Conservation (phyloP, 2,797 vertebrate genomes). For the Cossypha niveicapilla region DNA sequence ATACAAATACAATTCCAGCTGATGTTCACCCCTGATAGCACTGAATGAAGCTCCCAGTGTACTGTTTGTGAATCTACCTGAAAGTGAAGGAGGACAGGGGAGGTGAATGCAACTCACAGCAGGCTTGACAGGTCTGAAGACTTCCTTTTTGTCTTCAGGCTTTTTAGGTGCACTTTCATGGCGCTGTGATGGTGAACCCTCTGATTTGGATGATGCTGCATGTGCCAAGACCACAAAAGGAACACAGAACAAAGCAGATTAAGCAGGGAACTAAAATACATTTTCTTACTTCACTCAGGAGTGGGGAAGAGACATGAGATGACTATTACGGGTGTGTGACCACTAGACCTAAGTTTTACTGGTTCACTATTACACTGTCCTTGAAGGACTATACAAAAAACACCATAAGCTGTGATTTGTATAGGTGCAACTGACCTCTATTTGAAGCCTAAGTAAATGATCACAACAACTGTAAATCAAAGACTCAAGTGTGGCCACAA, state of each 20-base stretch:
- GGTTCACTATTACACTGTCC: not conserved
- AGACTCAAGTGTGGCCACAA: not conserved
- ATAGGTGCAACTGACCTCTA: not conserved
- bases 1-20: not conserved
- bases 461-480: not conserved
- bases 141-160: constrained; percentile 87
- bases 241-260: not conserved
- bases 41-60: not conserved
- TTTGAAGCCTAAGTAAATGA: not conserved
- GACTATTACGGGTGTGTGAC: not conserved
- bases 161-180: constrained; percentile 87
- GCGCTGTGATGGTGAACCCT: constrained; percentile 88
- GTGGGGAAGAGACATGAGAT: not conserved
- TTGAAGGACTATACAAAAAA: not conserved
- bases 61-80: not conserved
- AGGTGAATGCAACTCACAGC: constrained; percentile 81
- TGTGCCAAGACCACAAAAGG: not conserved
- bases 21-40: not conserved
- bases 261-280: not conserved
- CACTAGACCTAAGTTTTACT: not conserved
- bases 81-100: not conserved
- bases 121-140: constrained; percentile 83
- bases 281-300: not conserved
- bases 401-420: not conserved
- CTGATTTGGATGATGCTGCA: constrained; percentile 91